Evolutionary conservation across 2,797 vertebrate genomes (phyloP), one percentile per base, ranked within the genome.

Genomic region (Cynopterus sphinx): DNA sequence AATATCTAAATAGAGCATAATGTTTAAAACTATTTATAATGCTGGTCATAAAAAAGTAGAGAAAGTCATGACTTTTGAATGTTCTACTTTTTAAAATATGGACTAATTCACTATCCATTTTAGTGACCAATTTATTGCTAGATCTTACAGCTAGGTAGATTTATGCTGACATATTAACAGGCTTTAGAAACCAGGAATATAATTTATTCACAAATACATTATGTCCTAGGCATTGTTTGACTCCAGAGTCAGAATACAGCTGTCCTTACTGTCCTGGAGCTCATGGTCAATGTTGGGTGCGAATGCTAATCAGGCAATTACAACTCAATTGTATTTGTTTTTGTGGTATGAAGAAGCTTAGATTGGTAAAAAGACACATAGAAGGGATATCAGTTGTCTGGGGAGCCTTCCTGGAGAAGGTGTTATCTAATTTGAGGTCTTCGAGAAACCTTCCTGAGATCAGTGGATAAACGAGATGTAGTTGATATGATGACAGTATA

Each of bases 81-180:
- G 41, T 81, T 92, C 49, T 84, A 41, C 41, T 46, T 87, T 90
- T 87, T 71, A 68, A 92, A 95, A 78, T 67, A 88, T 9, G 63
- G 46, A 33, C 2, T 21, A 90, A 83, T 73, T 87, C 26, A 36
- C 10, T 43, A 71, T 91, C 13, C 12, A 15, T 90, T 95, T 63
- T 11, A 43, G n/a, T 31, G 53, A 77, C 36, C n/a, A 94, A 73
- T 87, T 85, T 73, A 63, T 81, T 93, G 5, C 55, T 75, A 33
- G 12, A 49, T 90, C 15, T 41, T 55, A 89, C 5, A 49, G n/a
- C 3, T 36, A 70, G 26, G 53, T 78, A 91, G 73, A 68, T 68
- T 57, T 87, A 77, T 36, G 46, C 59, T 31, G 11, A 84, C 2
- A 43, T 4, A 39, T 41, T 63, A 49, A 53, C 4, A 83, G 86